Evolutionary conservation across 2,888 invertebrate species (phyloP), one percentile per base, ranked within the genome.

Genomic region (Saturnia pavonia): DNA sequence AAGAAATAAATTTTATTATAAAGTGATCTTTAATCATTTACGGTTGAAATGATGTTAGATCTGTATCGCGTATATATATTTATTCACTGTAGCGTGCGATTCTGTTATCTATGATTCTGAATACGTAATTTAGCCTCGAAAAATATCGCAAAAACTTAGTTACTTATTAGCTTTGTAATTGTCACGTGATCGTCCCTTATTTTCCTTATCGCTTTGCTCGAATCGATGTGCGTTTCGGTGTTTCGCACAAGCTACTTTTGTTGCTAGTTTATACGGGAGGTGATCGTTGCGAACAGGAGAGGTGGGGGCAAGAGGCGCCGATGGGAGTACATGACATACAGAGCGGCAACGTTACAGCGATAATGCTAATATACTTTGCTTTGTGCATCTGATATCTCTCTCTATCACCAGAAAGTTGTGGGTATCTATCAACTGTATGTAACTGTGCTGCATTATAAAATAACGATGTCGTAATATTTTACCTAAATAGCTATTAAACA

Each of bases 301-400:
- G 88, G 88, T 79, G 89, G 88, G 85, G 89, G 89, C 84, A 85
- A 85, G 90, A 87, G 90, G 89, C 87, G 80, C 87, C 85, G 85
- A 84, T 87, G 89, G 90, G 90, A 88, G 90, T 83, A 83, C 87
- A 85, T 83, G 80, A 83, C 87, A 85, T 83, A 80, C 87, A 83
- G 82, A 84, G 79, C 85, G 87, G 86, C 88, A 88, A 89, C 86
- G 86, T 86, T 83, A 86, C 87, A 80, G 77, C 82, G 84, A 83
- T 89, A 89, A 89, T 88, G 85, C 85, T 86, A 85, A 87, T 86
- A 86, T 85, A 83, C 80, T 81, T 70, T 80, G 77, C 78, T 78
- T 82, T 82, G 77, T 82, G 79, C 57, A 60, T 27, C 12, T 60
- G 57, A 60, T 85, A 82, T 84, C 80, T 84, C 80, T 80, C 80